Conservation (phyloP, 2,797 vertebrate genomes). For the Vipera latastei region DNA sequence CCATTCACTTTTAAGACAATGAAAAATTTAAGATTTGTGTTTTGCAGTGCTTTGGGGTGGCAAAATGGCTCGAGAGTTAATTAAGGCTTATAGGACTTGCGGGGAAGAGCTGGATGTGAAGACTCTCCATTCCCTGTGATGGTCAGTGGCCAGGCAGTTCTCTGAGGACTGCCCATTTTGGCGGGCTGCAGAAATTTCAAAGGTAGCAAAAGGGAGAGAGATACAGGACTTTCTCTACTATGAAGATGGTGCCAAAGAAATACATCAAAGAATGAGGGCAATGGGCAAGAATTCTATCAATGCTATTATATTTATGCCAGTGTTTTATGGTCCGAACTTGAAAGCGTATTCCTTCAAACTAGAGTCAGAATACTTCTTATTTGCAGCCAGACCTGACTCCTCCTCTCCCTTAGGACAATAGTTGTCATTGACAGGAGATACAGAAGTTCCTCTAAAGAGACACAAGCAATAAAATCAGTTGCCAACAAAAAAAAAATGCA, state of each 20-base stretch:
- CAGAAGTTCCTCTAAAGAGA: slow-evolving; percentile 10
- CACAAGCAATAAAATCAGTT: background rate
- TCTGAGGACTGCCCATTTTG: slow-evolving; percentile 46
- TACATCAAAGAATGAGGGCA: slow-evolving; percentile 48
- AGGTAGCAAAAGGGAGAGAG: slow-evolving; percentile 57
- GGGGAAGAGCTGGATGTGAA: slow-evolving; percentile 53
- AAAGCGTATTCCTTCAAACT: slow-evolving; percentile 12
- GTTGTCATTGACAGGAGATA: slow-evolving; percentile 22
- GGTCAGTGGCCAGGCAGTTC: slow-evolving; percentile 53
- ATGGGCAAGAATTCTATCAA: slow-evolving; percentile 40
- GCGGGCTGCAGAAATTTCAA: slow-evolving; percentile 60
- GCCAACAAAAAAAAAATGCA: too few species aligned
- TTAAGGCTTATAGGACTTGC: background rate
- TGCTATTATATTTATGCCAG: slow-evolving; percentile 36
- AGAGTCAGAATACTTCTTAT: slow-evolving; percentile 39
- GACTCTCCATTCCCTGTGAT: slow-evolving; percentile 40
- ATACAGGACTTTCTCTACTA: slow-evolving; percentile 51
- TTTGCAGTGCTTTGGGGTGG: background rate
- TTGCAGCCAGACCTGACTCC: background rate
- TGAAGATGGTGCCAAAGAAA: slow-evolving; percentile 53
- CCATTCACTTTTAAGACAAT: background rate
- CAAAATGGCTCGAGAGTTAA: background rate
- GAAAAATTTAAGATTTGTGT: background rate
- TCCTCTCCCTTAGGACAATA: background rate
- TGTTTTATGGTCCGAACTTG: slow-evolving; percentile 50